A percentile compares a stretch with the other conserved stretches of the same genome.
Conservation (phyloP, 2,113 vertebrate genomes). For the Leiothrix lutea region DNA sequence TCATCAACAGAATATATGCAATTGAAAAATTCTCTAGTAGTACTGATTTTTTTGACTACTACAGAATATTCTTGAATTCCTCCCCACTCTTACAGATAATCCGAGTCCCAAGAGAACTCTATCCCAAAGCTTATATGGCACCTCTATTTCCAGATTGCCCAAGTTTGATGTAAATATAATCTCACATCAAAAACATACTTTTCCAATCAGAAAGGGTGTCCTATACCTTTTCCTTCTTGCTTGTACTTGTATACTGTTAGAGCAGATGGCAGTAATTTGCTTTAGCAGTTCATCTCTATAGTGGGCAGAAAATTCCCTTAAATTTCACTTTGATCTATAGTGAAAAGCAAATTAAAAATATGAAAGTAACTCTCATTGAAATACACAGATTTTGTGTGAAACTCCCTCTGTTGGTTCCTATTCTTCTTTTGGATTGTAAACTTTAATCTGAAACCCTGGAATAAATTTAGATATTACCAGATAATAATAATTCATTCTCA, state of each 20-base stretch:
- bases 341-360: not conserved
- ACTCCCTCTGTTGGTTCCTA: not conserved
- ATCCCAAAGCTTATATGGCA: not conserved
- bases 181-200: not conserved
- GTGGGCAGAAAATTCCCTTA: not conserved
- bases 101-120: not conserved
- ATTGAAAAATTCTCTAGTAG: not conserved
- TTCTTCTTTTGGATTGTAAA: not conserved
- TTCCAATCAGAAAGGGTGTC: not conserved
- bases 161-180: not conserved
- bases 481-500: not conserved
- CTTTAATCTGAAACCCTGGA: not conserved
- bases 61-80: not conserved
- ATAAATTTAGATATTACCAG: not conserved
- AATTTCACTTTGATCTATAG: not conserved
- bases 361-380: not conserved
- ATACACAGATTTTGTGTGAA: not conserved
- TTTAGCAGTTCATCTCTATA: not conserved
- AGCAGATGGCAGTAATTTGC: conserved; percentile 2
- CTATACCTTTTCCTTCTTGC: not conserved
- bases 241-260: not conserved
- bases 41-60: not conserved
- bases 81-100: not conserved
- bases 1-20: not conserved
- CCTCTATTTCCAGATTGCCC: not conserved